A percentile compares a stretch with the other conserved stretches of the same genome.
phyloP scores from a whole-genome alignment of 2,888 invertebrate genomes.

The Ditula angustiorana region DNA sequence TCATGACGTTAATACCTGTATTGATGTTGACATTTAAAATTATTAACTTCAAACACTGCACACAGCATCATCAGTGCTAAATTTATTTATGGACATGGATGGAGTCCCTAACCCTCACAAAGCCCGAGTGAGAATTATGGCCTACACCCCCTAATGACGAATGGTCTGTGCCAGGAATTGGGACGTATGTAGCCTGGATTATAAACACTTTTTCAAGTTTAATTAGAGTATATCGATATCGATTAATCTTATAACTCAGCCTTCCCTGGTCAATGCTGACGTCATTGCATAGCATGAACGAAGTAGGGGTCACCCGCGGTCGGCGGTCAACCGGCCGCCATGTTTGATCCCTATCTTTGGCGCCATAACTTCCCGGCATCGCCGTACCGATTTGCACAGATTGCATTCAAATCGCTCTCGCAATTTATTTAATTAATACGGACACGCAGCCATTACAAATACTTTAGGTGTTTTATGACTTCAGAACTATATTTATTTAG shows the following conservation, averaged over 20 bases:
- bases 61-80: too few relatives aligned
- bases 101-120: too few relatives aligned
- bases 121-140: too few relatives aligned
- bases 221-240: conserved; percentile 43
- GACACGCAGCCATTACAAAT: conserved; percentile 44
- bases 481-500: conserved; percentile 15
- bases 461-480: conserved; percentile 43
- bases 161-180: too few relatives aligned
- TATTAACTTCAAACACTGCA: too few relatives aligned
- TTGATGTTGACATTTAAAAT: too few relatives aligned
- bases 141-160: too few relatives aligned
- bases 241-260: conserved; percentile 11
- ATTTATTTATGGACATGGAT: too few relatives aligned
- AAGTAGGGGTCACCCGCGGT: conserved; percentile 66
- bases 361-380: conserved; percentile 69
- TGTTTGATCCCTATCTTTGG: conserved; percentile 76
- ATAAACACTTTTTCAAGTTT: too few relatives aligned
- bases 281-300: conserved; percentile 56
- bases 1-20: too few relatives aligned
- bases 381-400: conserved; percentile 63
- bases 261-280: conserved; percentile 47
- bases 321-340: conserved; percentile 68
- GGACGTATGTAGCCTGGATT: too few relatives aligned
- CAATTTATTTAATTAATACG: conserved; percentile 67
- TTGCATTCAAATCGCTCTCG: conserved; percentile 67